Base-by-base conservation (phyloP, 2,888 invertebrate genomes). In the Drosophila paucipuncta region DNA sequence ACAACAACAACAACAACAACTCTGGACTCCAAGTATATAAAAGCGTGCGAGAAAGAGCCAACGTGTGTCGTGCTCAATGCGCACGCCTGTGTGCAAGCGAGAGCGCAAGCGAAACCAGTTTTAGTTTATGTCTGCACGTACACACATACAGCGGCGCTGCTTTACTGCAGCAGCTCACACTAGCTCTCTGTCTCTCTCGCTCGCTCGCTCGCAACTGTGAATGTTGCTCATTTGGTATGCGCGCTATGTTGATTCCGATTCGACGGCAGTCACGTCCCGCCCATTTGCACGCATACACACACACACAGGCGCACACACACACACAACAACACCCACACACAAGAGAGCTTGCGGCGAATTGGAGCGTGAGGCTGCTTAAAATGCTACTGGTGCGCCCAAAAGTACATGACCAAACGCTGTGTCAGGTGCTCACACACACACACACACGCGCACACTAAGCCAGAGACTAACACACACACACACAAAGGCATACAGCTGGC, bases 251-350 rank as follows among this genome's bases (percentile, higher is more conserved):
- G 92, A 92, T 91, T 92, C 92, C 92, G 92, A 92, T 92, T 92
- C 92, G 92, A 91, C 91, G 92, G 91, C 91, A 92, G 93, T 93
- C 93, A 93, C 93, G 93, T 93, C 93, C 93, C 93, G 93, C 93
- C 93, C 93, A 93, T 93, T 93, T 93, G 93, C 92, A 91, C 91
- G 85, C 83, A 89, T 85, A 89, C 86, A 71, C 77, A 69, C 72
- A 76, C 70, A 77, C 78, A 76, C 72, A 78, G 31, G 28, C 53
- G 61, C 70, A 66, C 76, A 73, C 74, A 77, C 52, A 77, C 78
- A 76, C 72, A 78, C 53, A 58, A 64, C 66, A 68, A 62, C 67
- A 57, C 28, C 50, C 50, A 50, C 37, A 39, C 55, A 39, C 55
- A 57, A 71, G 60, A 76, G 76, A 74, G 73, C 74, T 75, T 75